Evolutionary conservation across 2,797 vertebrate genomes (phyloP).

Genomic region (Helicolenus hilgendorfi): DNA sequence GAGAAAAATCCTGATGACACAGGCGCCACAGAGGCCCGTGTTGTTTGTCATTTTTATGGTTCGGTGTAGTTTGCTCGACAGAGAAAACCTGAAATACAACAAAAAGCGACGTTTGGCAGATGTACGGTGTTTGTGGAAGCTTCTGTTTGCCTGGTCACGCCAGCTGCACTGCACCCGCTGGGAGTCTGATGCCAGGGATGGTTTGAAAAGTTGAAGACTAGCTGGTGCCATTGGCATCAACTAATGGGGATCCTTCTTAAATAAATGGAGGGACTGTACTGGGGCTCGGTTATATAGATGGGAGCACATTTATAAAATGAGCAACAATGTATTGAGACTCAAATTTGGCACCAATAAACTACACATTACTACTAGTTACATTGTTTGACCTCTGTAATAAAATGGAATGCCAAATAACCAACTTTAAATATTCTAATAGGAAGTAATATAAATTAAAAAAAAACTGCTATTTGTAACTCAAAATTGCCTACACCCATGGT

Average conservation of each 20-base stretch:
- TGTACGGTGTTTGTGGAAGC: not conserved
- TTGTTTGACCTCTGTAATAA: not conserved
- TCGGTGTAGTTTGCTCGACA: not conserved
- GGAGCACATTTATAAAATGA: not conserved
- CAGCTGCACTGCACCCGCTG: not conserved
- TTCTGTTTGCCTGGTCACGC: not conserved
- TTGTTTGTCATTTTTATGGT: not conserved
- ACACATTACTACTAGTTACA: not conserved
- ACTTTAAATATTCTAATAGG: not conserved
- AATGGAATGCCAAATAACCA: not conserved
- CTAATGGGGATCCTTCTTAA: no score
- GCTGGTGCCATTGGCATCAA: no score
- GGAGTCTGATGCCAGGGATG: not conserved
- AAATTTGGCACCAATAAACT: not conserved
- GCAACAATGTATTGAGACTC: not conserved
- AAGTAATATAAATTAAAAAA: not conserved
- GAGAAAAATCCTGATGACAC: not conserved
- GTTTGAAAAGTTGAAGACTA: no score
- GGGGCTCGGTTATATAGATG: not conserved
- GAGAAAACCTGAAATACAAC: not conserved
- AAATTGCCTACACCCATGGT: not conserved
- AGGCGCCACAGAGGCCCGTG: not conserved
- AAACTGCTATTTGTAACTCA: not conserved
- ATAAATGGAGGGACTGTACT: not conserved
- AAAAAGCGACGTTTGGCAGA: not conserved